These are phyloP conservation scores for Leptothorax acervorum DNA, from an alignment of 2,888 invertebrate genomes.

Conservation along the genomic window DNA sequence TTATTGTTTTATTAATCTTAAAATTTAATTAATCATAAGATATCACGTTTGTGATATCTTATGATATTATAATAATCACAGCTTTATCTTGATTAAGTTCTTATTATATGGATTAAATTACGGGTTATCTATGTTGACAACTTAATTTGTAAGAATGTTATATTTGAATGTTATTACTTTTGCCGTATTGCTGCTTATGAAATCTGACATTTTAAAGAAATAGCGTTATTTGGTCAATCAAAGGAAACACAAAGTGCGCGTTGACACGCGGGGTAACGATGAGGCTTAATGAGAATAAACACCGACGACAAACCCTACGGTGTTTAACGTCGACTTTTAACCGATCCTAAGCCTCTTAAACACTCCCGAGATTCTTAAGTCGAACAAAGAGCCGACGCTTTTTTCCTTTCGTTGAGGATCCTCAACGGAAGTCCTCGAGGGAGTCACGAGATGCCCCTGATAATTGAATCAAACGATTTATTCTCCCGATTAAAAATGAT, in stretches of 20 bases:
- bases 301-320: slow-evolving; percentile 58
- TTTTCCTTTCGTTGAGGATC: slow-evolving; percentile 67
- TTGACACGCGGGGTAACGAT: slow-evolving; percentile 31
- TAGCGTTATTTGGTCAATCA: slow-evolving; percentile 7
- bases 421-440: slow-evolving; percentile 70
- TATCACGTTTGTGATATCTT: no score
- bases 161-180: neutral
- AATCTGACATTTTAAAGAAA: slow-evolving; percentile 3
- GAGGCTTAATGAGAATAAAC: slow-evolving; percentile 47
- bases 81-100: neutral
- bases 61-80: neutral
- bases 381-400: slow-evolving; percentile 82
- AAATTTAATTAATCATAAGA: neutral
- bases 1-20: neutral
- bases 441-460: slow-evolving; percentile 76
- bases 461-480: slow-evolving; percentile 85
- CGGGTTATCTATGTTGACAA: neutral
- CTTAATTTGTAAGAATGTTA: neutral
- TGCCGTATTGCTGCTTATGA: neutral
- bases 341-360: slow-evolving; percentile 84
- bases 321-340: slow-evolving; percentile 76
- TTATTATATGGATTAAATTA: neutral
- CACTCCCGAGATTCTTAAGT: slow-evolving; percentile 83
- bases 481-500: slow-evolving; percentile 85
- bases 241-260: slow-evolving; percentile 23